A percentile compares a stretch with the other conserved stretches of the same genome.
Evolutionary conservation across 2,113 vertebrate species (phyloP).

Genomic region (Piprites chloris): DNA sequence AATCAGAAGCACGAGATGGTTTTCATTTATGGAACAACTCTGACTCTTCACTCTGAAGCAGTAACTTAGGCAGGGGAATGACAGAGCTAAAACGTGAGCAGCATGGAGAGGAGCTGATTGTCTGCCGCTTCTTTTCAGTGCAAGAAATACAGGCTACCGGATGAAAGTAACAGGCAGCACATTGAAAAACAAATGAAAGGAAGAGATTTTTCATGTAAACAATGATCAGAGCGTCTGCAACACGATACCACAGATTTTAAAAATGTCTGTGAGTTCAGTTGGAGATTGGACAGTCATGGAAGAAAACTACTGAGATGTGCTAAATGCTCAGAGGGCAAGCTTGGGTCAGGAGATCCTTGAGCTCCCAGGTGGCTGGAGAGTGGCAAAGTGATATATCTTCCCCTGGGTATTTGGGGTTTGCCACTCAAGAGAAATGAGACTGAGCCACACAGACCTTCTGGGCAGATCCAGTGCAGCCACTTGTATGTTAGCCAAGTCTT

Average conservation of each 20-base stretch:
- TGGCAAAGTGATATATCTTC: background rate
- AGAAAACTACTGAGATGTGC: background rate
- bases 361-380: background rate
- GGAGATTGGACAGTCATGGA: background rate
- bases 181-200: background rate
- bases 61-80: background rate
- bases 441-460: background rate
- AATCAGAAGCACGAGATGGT: background rate
- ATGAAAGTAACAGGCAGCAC: background rate
- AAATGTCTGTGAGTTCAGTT: accelerated
- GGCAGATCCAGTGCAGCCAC: background rate
- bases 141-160: background rate
- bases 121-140: background rate
- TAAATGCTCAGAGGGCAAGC: background rate
- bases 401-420: background rate
- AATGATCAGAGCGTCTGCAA: background rate
- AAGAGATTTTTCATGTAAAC: background rate
- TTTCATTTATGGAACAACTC: background rate
- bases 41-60: background rate
- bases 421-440: background rate
- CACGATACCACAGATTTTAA: background rate
- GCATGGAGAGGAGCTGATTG: background rate
- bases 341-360: background rate
- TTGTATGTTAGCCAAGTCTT: accelerated
- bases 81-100: background rate